These are phyloP conservation scores for Apodemus agrarius DNA, from an alignment of 2,797 vertebrate species.

Conservation along the genomic window DNA sequence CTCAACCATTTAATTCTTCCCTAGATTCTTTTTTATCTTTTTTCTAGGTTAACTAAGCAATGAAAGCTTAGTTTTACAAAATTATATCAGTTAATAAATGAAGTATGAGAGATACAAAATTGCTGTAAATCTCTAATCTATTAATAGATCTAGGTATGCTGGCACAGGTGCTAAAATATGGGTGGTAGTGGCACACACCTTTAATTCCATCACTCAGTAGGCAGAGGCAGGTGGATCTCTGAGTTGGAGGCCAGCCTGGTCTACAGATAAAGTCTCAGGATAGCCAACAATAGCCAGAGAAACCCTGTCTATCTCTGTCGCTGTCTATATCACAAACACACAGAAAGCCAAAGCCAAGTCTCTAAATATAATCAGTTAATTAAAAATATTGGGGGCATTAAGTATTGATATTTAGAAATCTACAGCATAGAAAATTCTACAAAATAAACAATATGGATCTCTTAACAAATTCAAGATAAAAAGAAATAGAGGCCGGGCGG, in stretches of 20 bases:
- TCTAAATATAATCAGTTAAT: background rate
- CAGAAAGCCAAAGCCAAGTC: background rate
- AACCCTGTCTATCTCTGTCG: background rate
- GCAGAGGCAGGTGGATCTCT: background rate
- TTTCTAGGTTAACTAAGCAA: background rate
- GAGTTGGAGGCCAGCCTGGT: background rate
- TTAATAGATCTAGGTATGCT: background rate
- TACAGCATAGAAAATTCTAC: background rate
- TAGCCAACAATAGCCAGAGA: background rate
- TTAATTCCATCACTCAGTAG: background rate
- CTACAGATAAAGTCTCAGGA: background rate
- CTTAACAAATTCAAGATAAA: background rate
- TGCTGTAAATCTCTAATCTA: background rate
- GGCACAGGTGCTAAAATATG: background rate
- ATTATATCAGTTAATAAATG: constrained; percentile 5
- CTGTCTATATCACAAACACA: background rate
- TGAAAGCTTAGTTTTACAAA: constrained; percentile 11
- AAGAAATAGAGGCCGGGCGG: background rate
- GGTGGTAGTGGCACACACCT: background rate
- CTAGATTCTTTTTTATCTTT: background rate
- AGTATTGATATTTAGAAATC: background rate
- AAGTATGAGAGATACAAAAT: background rate
- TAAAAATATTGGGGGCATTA: background rate
- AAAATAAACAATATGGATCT: background rate
- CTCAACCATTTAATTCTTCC: constrained; percentile 1